A percentile compares a stretch with the other conserved stretches of the same genome.
phyloP scores from a whole-genome alignment of 2,113 vertebrate species.

The Gymnobelideus leadbeateri region DNA sequence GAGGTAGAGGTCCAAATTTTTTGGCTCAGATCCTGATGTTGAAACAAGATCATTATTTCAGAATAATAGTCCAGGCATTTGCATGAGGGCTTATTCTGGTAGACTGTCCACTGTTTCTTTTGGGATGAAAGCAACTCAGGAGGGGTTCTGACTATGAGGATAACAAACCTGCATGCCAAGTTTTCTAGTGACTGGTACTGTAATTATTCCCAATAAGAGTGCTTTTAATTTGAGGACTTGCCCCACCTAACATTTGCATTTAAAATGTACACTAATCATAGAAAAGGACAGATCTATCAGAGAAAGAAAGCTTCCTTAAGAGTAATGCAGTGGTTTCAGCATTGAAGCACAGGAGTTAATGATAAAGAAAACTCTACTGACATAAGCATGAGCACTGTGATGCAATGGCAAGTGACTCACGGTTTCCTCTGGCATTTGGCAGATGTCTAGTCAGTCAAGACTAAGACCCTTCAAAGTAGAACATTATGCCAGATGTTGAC shows the following conservation, averaged over 20 bases:
- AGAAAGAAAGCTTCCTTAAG: neutral
- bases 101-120: slow-evolving; percentile 35
- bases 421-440: slow-evolving; percentile 62
- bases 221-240: slow-evolving; percentile 34
- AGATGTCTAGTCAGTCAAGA: slow-evolving; percentile 75
- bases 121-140: slow-evolving; percentile 11
- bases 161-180: slow-evolving; percentile 24
- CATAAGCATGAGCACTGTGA: slow-evolving; percentile 56
- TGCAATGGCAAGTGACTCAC: slow-evolving; percentile 64
- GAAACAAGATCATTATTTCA: neutral
- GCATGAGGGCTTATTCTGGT: slow-evolving; percentile 22
- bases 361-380: slow-evolving; percentile 54
- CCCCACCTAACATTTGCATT: slow-evolving; percentile 22
- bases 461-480: slow-evolving; percentile 68
- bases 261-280: slow-evolving; percentile 8
- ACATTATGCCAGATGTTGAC: slow-evolving; percentile 76
- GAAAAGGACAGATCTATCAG: neutral
- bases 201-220: slow-evolving; percentile 45
- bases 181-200: slow-evolving; percentile 31
- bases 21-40: neutral
- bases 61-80: neutral
- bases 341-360: neutral
- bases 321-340: neutral
- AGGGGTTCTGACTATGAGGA: slow-evolving; percentile 39
- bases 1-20: neutral